phyloP scores from a whole-genome alignment of 2,113 vertebrate species.

The Pollimyrus isidori region DNA sequence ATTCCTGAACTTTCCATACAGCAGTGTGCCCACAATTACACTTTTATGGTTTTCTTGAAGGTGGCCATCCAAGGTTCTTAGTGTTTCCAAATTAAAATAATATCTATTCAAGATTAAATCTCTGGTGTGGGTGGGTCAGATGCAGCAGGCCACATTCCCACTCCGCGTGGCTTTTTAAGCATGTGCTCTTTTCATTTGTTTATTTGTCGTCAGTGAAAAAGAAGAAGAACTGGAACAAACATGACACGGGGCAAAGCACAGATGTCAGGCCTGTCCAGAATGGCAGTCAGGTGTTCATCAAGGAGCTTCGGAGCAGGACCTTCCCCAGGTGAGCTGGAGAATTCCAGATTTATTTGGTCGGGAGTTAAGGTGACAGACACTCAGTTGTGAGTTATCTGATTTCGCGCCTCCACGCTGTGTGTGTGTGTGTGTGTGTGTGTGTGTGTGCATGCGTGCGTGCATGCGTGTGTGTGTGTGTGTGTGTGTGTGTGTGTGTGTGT shows the following conservation, averaged over 20 bases:
- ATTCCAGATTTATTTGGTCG: background rate
- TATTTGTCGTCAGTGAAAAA: slow-evolving; percentile 77
- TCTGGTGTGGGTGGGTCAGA: background rate
- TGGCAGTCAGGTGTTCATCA: slow-evolving; percentile 94
- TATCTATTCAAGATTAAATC: background rate
- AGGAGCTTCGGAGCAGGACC: slow-evolving; percentile 87
- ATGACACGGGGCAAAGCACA: slow-evolving; percentile 78
- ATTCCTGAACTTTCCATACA: background rate
- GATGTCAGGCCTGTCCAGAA: slow-evolving; percentile 92
- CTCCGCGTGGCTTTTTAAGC: background rate
- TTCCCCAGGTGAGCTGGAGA: slow-evolving; percentile 78
- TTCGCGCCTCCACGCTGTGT: background rate
- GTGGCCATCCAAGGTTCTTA: background rate
- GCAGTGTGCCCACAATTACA: background rate
- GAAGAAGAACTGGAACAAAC: slow-evolving; percentile 92
- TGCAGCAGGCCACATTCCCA: background rate
- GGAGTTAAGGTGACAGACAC: background rate
- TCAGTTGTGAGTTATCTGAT: background rate
- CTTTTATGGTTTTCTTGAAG: background rate
- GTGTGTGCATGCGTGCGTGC: too few species aligned
- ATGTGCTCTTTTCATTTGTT: background rate
- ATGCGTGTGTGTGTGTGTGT: background rate
- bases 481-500: background rate
- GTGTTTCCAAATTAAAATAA: background rate
- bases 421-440: background rate